Conservation (phyloP, 2,113 vertebrate species). For the Nyctibius bracteatus region DNA sequence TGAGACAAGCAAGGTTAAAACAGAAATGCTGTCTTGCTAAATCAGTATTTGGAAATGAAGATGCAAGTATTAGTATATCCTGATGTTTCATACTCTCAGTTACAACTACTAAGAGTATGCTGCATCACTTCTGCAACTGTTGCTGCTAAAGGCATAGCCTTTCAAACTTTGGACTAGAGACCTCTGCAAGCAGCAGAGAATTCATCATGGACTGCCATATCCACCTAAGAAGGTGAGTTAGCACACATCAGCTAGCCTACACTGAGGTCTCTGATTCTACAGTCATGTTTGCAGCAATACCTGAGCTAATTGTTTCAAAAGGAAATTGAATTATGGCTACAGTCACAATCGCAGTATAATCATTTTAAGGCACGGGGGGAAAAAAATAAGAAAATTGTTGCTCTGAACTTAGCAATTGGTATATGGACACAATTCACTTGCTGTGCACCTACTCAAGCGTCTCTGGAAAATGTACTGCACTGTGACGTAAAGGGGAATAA, state of each 20-base stretch:
- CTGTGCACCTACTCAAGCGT: background rate
- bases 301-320: background rate
- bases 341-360: background rate
- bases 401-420: background rate
- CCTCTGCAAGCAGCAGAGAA: background rate
- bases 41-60: background rate
- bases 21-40: background rate
- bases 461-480: background rate
- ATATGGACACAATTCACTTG: background rate
- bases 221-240: background rate
- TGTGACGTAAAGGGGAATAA: background rate
- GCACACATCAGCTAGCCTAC: background rate
- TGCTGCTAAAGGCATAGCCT: background rate
- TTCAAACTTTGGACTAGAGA: background rate
- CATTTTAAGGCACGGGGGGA: background rate
- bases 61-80: background rate
- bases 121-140: background rate
- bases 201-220: background rate
- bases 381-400: background rate
- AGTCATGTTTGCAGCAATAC: background rate
- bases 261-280: background rate
- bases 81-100: background rate
- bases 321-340: background rate
- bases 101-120: background rate
- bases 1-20: background rate